These are phyloP conservation scores for Odobenus rosmarus DNA, from an alignment of 2,113 vertebrate genomes.

Conservation along the genomic window DNA sequence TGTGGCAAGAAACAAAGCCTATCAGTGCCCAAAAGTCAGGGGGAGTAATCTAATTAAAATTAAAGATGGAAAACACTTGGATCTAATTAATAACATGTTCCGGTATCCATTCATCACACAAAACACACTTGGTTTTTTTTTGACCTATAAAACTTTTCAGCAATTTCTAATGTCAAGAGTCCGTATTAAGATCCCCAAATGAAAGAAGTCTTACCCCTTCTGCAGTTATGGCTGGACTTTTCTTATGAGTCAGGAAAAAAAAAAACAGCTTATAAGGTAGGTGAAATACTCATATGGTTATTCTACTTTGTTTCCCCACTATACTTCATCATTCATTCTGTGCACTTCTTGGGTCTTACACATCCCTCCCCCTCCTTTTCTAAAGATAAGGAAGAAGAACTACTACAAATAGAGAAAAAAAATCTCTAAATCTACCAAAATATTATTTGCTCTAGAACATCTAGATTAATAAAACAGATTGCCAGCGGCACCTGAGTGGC, in stretches of 20 bases:
- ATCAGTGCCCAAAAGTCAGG: not conserved
- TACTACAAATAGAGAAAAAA: not conserved
- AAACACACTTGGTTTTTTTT: not conserved
- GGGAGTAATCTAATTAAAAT: not conserved
- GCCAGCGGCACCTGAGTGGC: not conserved
- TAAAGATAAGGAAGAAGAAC: conserved; percentile 21
- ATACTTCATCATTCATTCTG: not conserved
- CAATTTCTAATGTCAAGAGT: conserved; percentile 30
- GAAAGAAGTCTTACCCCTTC: not conserved
- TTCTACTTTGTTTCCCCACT: not conserved
- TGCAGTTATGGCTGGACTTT: not conserved
- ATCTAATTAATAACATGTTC: conserved; percentile 6
- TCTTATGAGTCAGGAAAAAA: not conserved
- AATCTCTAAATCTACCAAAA: not conserved
- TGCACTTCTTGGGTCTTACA: not conserved
- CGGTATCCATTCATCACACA: not conserved
- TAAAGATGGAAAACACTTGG: not conserved
- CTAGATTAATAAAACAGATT: conserved; percentile 11
- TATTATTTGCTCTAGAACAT: conserved; percentile 3
- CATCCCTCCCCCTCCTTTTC: not conserved
- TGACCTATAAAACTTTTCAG: conserved; percentile 34
- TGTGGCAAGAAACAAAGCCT: not conserved
- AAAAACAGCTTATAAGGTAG: not conserved
- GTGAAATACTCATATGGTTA: not conserved
- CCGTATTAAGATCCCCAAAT: not conserved